Conservation (phyloP, 2,888 invertebrate genomes). For the Trichacis sp. region DNA sequence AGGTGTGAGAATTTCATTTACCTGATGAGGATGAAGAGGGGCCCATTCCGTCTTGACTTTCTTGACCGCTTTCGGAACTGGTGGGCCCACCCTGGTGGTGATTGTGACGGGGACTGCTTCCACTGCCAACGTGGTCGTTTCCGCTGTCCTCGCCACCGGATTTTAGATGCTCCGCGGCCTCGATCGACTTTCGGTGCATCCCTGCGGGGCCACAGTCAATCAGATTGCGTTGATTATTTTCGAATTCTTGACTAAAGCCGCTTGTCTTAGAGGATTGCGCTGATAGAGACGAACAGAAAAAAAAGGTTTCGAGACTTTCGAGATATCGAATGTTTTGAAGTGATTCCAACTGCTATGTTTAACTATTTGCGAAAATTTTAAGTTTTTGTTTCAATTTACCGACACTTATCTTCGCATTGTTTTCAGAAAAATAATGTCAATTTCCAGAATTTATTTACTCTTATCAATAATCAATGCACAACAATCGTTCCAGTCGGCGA, state of each 20-base stretch:
- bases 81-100: slow-evolving; percentile 65
- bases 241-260: slow-evolving; percentile 69
- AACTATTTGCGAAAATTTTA: too few species aligned
- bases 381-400: too few species aligned
- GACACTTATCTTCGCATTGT: too few species aligned
- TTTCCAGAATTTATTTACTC: too few species aligned
- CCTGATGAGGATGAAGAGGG: slow-evolving; percentile 61
- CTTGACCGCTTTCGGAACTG: slow-evolving; percentile 66
- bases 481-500: too few species aligned
- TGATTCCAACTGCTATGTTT: too few species aligned
- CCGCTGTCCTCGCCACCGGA: slow-evolving; percentile 80
- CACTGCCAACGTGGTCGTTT: slow-evolving; percentile 68
- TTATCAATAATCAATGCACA: too few species aligned
- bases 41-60: slow-evolving; percentile 66
- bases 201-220: slow-evolving; percentile 77
- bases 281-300: slow-evolving; percentile 68
- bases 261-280: slow-evolving; percentile 69
- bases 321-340: slow-evolving; percentile 18
- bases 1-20: slow-evolving; percentile 32
- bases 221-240: slow-evolving; percentile 68
- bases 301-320: slow-evolving; percentile 47
- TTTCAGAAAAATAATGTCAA: too few species aligned
- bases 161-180: slow-evolving; percentile 95
- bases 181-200: slow-evolving; percentile 98
- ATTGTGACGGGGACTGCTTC: slow-evolving; percentile 63